These are phyloP conservation scores for Papilio polyxenes DNA, from an alignment of 1,140 invertebrate genomes.

Conservation along the genomic window DNA sequence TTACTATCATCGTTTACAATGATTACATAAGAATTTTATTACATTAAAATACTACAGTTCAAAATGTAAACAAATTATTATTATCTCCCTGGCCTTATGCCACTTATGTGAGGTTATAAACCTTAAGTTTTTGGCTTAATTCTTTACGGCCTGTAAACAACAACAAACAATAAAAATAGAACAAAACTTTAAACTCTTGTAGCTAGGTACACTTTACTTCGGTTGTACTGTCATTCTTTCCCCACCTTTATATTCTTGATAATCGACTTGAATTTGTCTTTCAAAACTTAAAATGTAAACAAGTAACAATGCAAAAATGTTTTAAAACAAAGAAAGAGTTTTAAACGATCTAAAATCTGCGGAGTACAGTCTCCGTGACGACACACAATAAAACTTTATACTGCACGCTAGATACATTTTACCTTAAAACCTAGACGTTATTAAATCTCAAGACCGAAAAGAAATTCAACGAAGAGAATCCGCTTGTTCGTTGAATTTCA, in stretches of 20 bases:
- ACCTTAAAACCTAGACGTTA: slow-evolving; percentile 5
- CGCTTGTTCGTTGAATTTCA: background rate
- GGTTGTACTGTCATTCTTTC: no score
- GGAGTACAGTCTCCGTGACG: background rate
- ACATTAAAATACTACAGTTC: background rate
- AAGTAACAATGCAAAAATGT: background rate
- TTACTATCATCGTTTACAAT: background rate
- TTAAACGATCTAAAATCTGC: background rate
- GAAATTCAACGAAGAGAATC: background rate
- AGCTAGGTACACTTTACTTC: no score
- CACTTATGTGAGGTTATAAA: no score
- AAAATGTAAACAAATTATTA: background rate
- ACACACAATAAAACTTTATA: slow-evolving; percentile 11
- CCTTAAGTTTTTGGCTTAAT: no score
- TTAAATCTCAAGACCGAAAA: background rate
- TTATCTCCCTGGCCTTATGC: no score
- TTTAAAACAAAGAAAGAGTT: background rate
- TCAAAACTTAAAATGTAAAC: no score
- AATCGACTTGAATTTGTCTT: no score
- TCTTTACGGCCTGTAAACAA: no score
- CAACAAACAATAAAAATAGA: no score
- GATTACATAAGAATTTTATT: background rate
- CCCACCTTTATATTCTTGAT: no score
- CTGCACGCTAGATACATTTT: background rate
- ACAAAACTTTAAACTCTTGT: no score